A percentile compares a stretch with the other conserved stretches of the same genome.
Conservation (phyloP, 2,113 vertebrate species). For the Chlamydotis undulata region DNA sequence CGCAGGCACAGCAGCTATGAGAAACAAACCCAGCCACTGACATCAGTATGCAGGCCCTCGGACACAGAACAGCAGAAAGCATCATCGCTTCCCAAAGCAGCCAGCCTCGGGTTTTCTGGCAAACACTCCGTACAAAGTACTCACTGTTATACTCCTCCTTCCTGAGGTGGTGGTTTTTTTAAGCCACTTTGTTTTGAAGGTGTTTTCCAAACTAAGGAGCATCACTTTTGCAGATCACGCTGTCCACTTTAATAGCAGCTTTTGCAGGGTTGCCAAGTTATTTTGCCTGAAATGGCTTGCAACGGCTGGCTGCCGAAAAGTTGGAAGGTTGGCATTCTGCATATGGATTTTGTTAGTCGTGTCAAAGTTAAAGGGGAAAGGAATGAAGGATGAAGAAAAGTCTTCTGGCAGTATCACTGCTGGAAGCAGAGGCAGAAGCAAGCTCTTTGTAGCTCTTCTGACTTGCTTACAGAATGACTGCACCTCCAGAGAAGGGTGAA, state of each 20-base stretch:
- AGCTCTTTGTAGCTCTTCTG: not conserved
- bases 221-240: not conserved
- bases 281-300: not conserved
- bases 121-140: not conserved
- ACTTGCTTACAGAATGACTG: not conserved
- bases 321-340: not conserved
- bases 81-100: not conserved
- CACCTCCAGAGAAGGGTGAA: not conserved
- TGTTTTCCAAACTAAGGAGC: not conserved
- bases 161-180: not conserved
- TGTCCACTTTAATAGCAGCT: not conserved
- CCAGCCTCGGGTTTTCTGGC: not conserved
- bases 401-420: not conserved
- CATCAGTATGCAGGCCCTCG: not conserved
- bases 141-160: not conserved
- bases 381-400: not conserved
- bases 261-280: not conserved
- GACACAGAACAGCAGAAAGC: not conserved
- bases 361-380: not conserved
- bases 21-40: not conserved
- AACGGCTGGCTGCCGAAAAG: not conserved
- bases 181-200: not conserved
- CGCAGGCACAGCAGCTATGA: not conserved
- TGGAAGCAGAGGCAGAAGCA: not conserved
- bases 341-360: not conserved